Conservation (phyloP, 2,888 invertebrate genomes). For the Nephrotoma guestfalica region DNA sequence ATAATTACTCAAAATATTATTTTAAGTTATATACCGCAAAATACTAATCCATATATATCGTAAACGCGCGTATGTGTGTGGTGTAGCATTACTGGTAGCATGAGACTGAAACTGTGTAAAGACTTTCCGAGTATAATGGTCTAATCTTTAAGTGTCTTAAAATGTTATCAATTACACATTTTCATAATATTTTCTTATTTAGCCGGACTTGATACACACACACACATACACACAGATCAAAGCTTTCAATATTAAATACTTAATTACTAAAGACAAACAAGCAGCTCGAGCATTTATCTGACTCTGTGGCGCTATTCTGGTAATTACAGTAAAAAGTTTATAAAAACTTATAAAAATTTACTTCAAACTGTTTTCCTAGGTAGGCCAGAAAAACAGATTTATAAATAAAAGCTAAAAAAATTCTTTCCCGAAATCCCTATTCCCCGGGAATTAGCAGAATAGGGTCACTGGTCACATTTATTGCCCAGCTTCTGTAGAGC, state of each 20-base stretch:
- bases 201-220: not conserved
- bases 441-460: too few relatives aligned
- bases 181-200: not conserved
- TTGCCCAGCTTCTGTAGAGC: not conserved
- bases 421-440: too few relatives aligned
- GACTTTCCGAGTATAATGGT: too few relatives aligned
- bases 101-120: not conserved
- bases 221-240: not conserved
- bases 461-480: not conserved
- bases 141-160: not conserved
- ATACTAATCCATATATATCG: not conserved
- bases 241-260: not conserved
- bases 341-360: too few relatives aligned
- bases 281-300: too few relatives aligned
- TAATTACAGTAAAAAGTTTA: too few relatives aligned
- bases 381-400: too few relatives aligned
- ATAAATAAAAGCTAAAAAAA: too few relatives aligned
- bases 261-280: too few relatives aligned
- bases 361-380: too few relatives aligned
- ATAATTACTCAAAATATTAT: not conserved
- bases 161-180: not conserved
- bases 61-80: not conserved
- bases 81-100: too few relatives aligned
- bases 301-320: too few relatives aligned
- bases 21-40: not conserved